Evolutionary conservation across 2,888 invertebrate species (phyloP).

Genomic region (Euphydryas editha): DNA sequence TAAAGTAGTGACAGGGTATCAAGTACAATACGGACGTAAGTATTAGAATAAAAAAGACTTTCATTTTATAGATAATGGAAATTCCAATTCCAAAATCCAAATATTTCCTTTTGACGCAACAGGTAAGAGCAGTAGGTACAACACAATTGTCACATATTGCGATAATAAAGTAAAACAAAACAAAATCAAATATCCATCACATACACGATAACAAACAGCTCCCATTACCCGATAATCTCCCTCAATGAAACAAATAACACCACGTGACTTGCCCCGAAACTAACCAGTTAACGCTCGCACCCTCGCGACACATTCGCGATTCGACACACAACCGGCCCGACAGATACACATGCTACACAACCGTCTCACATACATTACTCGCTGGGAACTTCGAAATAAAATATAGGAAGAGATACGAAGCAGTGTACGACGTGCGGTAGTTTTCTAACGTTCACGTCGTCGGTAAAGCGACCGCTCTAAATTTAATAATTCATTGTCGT

Average conservation of each 20-base stretch:
- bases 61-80: no score
- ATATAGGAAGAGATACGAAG: constrained; percentile 2
- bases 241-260: constrained; percentile 29
- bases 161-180: background rate
- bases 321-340: constrained; percentile 45
- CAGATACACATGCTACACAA: constrained; percentile 20
- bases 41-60: no score
- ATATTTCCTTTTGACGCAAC: no score
- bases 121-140: no score
- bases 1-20: no score
- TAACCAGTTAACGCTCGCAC: constrained; percentile 44
- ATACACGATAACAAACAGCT: constrained; percentile 2
- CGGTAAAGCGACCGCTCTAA: constrained; percentile 58
- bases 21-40: no score
- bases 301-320: constrained; percentile 46
- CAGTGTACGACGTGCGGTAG: constrained; percentile 25
- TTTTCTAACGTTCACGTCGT: constrained; percentile 9
- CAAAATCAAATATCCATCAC: background rate
- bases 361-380: constrained; percentile 28
- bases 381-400: background rate
- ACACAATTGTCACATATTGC: background rate
- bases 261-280: constrained; percentile 56
- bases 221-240: constrained; percentile 18
- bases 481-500: constrained; percentile 81
- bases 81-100: no score